phyloP scores from a whole-genome alignment of 1,140 invertebrate genomes.

The Zophobas atratus region DNA sequence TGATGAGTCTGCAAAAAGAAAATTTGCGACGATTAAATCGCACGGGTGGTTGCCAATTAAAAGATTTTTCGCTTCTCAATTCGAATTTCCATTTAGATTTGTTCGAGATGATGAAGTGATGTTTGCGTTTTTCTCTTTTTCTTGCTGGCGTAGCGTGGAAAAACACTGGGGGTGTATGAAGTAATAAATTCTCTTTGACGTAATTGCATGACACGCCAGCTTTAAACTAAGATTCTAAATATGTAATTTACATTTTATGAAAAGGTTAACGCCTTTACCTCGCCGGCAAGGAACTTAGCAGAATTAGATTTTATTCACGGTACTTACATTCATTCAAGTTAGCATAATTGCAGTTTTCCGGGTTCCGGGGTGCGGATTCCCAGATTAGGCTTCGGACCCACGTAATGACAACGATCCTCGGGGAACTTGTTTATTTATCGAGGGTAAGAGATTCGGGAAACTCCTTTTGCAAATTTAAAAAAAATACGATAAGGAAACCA shows the following conservation, averaged over 20 bases:
- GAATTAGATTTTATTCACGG: conserved; percentile 35
- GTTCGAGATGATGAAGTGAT: conserved; percentile 16
- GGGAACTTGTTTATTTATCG: too few relatives aligned
- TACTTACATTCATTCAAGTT: conserved; percentile 29
- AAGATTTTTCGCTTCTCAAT: conserved; percentile 39
- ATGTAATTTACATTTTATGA: conserved; percentile 41
- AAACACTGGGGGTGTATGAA: conserved; percentile 33
- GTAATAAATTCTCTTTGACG: conserved; percentile 40
- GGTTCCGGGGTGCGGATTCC: too few relatives aligned
- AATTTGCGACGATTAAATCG: conserved; percentile 40
- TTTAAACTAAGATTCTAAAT: conserved; percentile 37
- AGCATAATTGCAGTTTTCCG: conserved; percentile 4
- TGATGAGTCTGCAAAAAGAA: conserved; percentile 28
- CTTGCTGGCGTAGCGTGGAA: not conserved
- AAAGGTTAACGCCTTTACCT: conserved; percentile 34
- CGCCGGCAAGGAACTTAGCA: conserved; percentile 22
- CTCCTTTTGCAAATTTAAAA: too few relatives aligned
- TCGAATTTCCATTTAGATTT: conserved; percentile 41
- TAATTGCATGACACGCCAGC: conserved; percentile 40
- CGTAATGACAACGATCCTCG: too few relatives aligned
- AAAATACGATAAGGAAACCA: too few relatives aligned
- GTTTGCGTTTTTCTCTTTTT: conserved; percentile 15
- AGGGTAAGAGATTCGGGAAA: too few relatives aligned
- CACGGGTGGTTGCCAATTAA: conserved; percentile 41
- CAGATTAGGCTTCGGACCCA: too few relatives aligned